Percentiles rank a stretch among this genome's conserved stretches.
phyloP scores from a whole-genome alignment of 2,113 vertebrate genomes.

The Physeter macrocephalus region DNA sequence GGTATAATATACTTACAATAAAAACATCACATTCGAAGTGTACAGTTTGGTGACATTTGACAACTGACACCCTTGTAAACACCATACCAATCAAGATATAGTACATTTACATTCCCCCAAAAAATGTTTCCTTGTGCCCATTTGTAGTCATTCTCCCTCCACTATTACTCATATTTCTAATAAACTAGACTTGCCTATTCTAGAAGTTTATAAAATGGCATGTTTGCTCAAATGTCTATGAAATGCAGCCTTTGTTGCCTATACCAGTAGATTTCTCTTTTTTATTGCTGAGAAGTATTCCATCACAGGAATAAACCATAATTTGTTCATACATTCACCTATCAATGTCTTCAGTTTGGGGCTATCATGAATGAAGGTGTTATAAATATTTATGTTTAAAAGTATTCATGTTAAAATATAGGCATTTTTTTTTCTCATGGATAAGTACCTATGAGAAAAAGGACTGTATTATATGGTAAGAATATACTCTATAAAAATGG shows the following conservation, averaged over 20 bases:
- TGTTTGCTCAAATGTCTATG: background rate
- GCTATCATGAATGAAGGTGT: background rate
- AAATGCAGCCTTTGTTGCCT: background rate
- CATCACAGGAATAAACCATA: background rate
- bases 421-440: background rate
- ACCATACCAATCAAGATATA: background rate
- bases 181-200: background rate
- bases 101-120: background rate
- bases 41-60: background rate
- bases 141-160: background rate
- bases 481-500: background rate
- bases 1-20: background rate
- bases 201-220: background rate
- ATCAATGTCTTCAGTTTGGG: background rate
- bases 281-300: background rate
- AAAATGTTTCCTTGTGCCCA: background rate
- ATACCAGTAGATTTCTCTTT: background rate
- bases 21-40: background rate
- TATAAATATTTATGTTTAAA: background rate
- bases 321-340: background rate
- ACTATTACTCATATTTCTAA: background rate
- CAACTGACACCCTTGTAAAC: background rate
- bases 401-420: background rate
- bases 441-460: background rate
- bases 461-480: background rate